Conservation (phyloP, 1,140 invertebrate species). For the Micrasema longulum region DNA sequence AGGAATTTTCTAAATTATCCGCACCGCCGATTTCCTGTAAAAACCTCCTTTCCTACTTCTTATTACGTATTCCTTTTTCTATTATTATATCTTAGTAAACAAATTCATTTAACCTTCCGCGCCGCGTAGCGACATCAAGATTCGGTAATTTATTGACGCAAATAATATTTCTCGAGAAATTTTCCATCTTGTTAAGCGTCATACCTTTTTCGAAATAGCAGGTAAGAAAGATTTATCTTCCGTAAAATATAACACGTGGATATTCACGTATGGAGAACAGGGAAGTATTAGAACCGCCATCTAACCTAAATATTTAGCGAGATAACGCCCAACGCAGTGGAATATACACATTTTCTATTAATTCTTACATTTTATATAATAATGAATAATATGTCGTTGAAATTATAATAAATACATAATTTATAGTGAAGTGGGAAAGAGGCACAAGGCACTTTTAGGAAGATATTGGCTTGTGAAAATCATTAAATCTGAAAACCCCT, state of each 20-base stretch:
- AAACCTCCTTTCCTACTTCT: background rate
- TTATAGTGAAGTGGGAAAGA: no score
- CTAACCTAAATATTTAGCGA: no score
- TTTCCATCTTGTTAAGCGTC: conserved; percentile 33
- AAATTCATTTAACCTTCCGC: conserved; percentile 18
- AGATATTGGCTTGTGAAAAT: no score
- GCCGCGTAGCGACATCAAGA: conserved; percentile 8
- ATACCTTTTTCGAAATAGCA: conserved; percentile 32
- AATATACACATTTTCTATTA: no score
- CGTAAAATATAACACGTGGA: conserved; percentile 29
- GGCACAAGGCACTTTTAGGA: no score
- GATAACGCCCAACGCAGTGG: no score
- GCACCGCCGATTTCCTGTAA: background rate
- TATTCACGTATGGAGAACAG: conserved; percentile 8
- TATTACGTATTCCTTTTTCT: background rate
- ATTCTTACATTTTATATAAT: no score
- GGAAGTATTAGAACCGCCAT: no score
- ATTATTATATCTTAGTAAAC: conserved; percentile 23
- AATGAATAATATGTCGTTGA: no score
- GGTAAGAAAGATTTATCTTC: conserved; percentile 32
- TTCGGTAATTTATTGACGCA: conserved; percentile 35
- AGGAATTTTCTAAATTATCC: conserved; percentile 11
- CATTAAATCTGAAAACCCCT: no score
- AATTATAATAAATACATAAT: no score
- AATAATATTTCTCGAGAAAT: conserved; percentile 35